phyloP scores from a whole-genome alignment of 2,113 vertebrate genomes.

The Lasiurus cinereus region DNA sequence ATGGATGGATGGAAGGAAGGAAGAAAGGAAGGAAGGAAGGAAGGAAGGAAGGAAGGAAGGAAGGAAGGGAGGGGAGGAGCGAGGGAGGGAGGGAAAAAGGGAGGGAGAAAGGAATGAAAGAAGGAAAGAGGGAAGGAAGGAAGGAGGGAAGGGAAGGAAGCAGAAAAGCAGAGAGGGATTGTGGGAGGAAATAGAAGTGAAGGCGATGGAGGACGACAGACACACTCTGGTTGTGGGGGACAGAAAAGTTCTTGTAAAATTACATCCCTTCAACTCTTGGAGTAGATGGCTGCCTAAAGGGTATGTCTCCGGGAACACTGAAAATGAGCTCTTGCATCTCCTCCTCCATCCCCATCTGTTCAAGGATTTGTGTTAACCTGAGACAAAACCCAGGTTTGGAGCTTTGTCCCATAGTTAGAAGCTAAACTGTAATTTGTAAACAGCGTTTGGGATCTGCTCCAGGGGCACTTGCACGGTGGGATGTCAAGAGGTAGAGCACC shows the following conservation, averaged over 20 bases:
- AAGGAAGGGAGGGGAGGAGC: too few relatives aligned
- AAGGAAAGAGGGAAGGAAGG: background rate
- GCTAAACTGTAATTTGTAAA: slow-evolving; percentile 51
- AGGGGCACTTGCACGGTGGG: background rate
- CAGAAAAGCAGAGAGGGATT: background rate
- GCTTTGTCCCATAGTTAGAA: background rate
- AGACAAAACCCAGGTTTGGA: slow-evolving; percentile 40
- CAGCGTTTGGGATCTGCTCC: background rate
- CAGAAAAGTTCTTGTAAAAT: slow-evolving; percentile 36
- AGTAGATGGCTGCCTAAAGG: background rate
- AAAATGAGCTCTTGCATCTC: background rate
- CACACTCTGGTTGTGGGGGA: background rate
- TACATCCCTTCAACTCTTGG: slow-evolving; percentile 13
- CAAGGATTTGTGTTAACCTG: slow-evolving; percentile 26
- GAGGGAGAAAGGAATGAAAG: too few relatives aligned
- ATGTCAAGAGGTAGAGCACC: background rate
- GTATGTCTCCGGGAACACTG: background rate
- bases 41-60: too few relatives aligned
- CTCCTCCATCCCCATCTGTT: background rate
- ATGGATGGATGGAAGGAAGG: background rate
- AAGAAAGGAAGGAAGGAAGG: background rate
- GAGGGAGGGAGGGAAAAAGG: too few relatives aligned
- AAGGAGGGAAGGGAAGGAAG: too few relatives aligned
- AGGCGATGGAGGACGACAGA: background rate
- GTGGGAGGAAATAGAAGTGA: background rate